Percentiles rank a stretch among this genome's conserved stretches.
These are phyloP conservation scores for Drosophila crucigera DNA, from an alignment of 2,888 invertebrate genomes.

Conservation along the genomic window DNA sequence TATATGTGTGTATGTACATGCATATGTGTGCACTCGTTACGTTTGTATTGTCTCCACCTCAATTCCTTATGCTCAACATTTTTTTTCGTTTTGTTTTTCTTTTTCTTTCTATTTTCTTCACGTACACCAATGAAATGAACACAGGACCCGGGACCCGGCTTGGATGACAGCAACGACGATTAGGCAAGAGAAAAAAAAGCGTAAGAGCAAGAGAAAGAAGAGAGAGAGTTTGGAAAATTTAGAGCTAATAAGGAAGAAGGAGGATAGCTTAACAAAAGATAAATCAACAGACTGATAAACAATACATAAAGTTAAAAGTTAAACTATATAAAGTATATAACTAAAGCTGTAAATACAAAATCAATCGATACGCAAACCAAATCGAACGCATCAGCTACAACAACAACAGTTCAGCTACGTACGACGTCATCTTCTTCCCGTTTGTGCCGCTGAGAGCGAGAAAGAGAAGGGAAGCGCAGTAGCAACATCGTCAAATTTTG, in stretches of 20 bases:
- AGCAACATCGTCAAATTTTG: conserved; percentile 41
- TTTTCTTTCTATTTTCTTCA: conserved; percentile 36
- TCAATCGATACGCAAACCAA: conserved; percentile 55
- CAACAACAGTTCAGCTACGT: conserved; percentile 1
- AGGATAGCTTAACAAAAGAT: conserved; percentile 75
- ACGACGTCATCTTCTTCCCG: conserved; percentile 30
- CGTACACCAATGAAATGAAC: conserved; percentile 5
- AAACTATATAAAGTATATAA: conserved; percentile 78
- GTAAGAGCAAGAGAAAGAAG: conserved; percentile 43
- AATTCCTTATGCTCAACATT: conserved; percentile 36
- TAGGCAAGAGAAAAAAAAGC: conserved; percentile 33
- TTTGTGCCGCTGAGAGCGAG: conserved; percentile 35
- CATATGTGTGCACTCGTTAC: conserved; percentile 20
- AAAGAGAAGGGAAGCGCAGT: conserved; percentile 28
- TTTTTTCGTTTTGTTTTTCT: conserved; percentile 37
- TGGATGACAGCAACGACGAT: conserved; percentile 55
- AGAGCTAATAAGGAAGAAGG: conserved; percentile 59
- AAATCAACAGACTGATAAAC: conserved; percentile 85
- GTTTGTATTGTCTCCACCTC: conserved; percentile 2
- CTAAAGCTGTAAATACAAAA: conserved; percentile 77
- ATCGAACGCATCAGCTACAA: conserved; percentile 26
- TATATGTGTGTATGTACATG: background rate
- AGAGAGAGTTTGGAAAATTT: conserved; percentile 75
- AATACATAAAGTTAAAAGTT: conserved; percentile 78
- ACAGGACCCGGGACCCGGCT: conserved; percentile 59